Evolutionary conservation across 2,113 vertebrate genomes (phyloP).

Genomic region (Callipepla squamata): DNA sequence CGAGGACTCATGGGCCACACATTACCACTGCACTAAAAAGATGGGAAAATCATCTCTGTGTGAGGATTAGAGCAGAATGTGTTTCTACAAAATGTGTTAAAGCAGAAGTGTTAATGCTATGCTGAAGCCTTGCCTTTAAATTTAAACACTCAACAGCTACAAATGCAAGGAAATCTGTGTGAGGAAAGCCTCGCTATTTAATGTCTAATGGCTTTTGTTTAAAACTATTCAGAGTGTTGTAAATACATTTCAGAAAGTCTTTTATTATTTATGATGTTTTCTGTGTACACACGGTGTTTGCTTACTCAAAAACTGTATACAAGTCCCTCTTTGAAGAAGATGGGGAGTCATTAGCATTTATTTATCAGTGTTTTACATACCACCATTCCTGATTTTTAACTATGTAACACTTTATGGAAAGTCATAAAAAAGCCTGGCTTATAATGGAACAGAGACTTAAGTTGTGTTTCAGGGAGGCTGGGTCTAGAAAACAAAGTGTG

Average conservation of each 20-base stretch:
- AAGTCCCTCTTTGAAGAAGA: conserved; percentile 30
- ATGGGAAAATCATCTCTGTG: not conserved
- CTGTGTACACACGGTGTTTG: not conserved
- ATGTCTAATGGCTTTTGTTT: conserved; percentile 45
- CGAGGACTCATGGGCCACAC: fast-evolving
- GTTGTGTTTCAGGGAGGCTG: not conserved
- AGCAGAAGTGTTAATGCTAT: not conserved
- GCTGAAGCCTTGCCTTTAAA: not conserved
- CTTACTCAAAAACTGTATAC: conserved; percentile 10
- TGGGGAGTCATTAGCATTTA: conserved; percentile 10
- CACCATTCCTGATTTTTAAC: conserved; percentile 45
- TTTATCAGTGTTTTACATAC: conserved; percentile 42
- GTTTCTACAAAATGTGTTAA: not conserved
- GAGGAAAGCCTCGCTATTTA: not conserved
- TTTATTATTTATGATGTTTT: conserved; percentile 22
- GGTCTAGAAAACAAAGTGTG: not conserved
- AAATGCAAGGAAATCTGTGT: not conserved
- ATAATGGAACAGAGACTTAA: not conserved
- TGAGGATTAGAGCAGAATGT: not conserved
- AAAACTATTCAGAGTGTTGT: conserved; percentile 20
- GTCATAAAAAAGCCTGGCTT: not conserved
- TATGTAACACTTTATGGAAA: conserved; percentile 10
- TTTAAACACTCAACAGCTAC: not conserved
- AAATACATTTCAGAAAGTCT: conserved; percentile 41
- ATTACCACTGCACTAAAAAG: not conserved